A percentile compares a stretch with the other conserved stretches of the same genome.
These are phyloP conservation scores for Sinocyclocheilus rhinocerous DNA, from an alignment of 2,113 vertebrate species.

Conservation along the genomic window DNA sequence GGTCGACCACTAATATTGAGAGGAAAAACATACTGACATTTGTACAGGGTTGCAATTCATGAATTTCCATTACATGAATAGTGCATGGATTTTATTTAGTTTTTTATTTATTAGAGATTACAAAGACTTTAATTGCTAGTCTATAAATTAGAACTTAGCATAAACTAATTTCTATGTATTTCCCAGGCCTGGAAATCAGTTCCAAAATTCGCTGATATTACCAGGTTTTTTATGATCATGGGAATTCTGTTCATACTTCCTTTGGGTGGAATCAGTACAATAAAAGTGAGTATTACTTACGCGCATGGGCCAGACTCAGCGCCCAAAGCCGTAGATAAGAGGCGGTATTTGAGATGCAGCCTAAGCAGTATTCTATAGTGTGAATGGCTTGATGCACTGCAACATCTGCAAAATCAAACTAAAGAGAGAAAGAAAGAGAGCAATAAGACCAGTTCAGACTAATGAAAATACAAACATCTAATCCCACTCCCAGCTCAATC, in stretches of 20 bases:
- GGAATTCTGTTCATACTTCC: too few relatives aligned
- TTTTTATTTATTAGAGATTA: too few relatives aligned
- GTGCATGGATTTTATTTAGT: too few relatives aligned
- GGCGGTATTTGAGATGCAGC: constrained; percentile 96
- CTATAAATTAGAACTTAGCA: neutral
- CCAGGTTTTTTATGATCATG: too few relatives aligned
- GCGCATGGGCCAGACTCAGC: constrained; percentile 93
- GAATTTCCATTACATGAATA: too few relatives aligned
- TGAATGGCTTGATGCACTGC: constrained; percentile 97
- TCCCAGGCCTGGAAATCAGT: neutral
- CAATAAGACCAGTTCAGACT: neutral
- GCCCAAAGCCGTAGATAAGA: constrained; percentile 98
- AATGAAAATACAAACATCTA: neutral
- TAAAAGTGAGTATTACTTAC: constrained; percentile 74
- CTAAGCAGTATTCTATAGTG: constrained; percentile 97
- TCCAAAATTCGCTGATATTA: too few relatives aligned
- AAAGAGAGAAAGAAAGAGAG: constrained; percentile 23
- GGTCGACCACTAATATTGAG: too few relatives aligned
- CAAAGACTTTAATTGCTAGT: too few relatives aligned
- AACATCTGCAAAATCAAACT: constrained; percentile 94
- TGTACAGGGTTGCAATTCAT: neutral
- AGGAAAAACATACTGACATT: neutral
- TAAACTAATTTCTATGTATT: neutral
- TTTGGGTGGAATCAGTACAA: neutral
- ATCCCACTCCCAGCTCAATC: constrained; percentile 27